Evolutionary conservation across 2,113 vertebrate species (phyloP).

Genomic region (Stigmatopora nigra): DNA sequence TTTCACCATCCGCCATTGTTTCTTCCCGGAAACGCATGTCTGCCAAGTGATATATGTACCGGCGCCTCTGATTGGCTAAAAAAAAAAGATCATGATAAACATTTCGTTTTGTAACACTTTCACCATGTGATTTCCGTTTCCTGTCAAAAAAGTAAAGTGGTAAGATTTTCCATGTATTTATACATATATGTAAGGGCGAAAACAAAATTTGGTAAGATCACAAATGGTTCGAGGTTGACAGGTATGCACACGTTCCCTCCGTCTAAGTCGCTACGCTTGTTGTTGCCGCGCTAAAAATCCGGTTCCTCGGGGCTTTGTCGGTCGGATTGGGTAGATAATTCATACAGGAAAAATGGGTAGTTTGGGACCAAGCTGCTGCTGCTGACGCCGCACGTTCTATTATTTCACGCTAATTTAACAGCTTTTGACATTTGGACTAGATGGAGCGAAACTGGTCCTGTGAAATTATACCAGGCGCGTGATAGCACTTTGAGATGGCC

Average conservation of each 20-base stretch:
- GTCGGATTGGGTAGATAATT: conserved; percentile 2
- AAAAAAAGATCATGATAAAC: too few relatives aligned
- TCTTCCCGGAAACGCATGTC: too few relatives aligned
- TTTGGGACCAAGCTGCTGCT: conserved; percentile 3
- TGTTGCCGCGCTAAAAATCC: background rate
- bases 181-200: too few relatives aligned
- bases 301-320: background rate
- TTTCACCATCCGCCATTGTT: too few relatives aligned
- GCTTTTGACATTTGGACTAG: conserved; percentile 4
- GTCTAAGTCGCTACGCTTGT: background rate
- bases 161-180: too few relatives aligned
- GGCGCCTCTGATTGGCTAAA: too few relatives aligned
- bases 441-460: conserved; percentile 6
- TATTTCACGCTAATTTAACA: conserved; percentile 2
- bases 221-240: too few relatives aligned
- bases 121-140: too few relatives aligned
- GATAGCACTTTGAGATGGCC: background rate
- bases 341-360: background rate
- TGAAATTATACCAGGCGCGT: background rate
- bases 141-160: too few relatives aligned
- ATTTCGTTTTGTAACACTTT: too few relatives aligned
- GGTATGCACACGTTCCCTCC: background rate
- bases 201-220: too few relatives aligned
- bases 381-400: background rate
- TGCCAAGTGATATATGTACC: too few relatives aligned